phyloP scores from a whole-genome alignment of 2,113 vertebrate genomes.

The Chloebia gouldiae region DNA sequence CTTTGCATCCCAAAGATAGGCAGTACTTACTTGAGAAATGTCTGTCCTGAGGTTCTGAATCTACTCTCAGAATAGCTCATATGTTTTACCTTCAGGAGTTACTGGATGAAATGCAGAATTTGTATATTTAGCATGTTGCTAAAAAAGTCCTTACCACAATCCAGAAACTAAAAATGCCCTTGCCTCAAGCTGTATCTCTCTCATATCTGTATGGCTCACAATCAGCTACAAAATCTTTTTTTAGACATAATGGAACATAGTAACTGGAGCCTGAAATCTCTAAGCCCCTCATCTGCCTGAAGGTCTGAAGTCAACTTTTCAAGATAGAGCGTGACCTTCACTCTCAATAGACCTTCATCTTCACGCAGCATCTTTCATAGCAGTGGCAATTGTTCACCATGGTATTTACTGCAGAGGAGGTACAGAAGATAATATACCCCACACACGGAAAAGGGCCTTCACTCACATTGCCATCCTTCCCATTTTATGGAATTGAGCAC shows the following conservation, averaged over 20 bases:
- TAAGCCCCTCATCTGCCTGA: constrained; percentile 1
- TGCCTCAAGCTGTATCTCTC: constrained; percentile 41
- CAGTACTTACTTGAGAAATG: background rate
- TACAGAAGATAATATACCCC: background rate
- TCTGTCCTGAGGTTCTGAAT: background rate
- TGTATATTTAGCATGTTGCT: background rate
- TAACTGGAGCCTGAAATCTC: constrained; percentile 58
- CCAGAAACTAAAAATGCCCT: constrained; percentile 50
- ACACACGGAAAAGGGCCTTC: background rate
- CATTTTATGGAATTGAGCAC: background rate
- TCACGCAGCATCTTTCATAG: background rate
- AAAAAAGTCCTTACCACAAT: constrained; percentile 16
- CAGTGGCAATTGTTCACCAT: background rate
- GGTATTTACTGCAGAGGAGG: background rate
- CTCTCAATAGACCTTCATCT: background rate
- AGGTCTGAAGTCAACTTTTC: constrained; percentile 27
- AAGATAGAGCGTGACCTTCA: background rate
- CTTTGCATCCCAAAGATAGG: background rate
- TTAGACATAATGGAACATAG: constrained; percentile 10
- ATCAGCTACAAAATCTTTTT: constrained; percentile 39
- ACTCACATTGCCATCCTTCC: background rate
- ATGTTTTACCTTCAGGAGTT: background rate
- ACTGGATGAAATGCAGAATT: background rate
- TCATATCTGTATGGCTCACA: constrained; percentile 12
- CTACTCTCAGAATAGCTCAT: background rate